phyloP scores from a whole-genome alignment of 1,140 invertebrate genomes.

The Scylla paramamosain region DNA sequence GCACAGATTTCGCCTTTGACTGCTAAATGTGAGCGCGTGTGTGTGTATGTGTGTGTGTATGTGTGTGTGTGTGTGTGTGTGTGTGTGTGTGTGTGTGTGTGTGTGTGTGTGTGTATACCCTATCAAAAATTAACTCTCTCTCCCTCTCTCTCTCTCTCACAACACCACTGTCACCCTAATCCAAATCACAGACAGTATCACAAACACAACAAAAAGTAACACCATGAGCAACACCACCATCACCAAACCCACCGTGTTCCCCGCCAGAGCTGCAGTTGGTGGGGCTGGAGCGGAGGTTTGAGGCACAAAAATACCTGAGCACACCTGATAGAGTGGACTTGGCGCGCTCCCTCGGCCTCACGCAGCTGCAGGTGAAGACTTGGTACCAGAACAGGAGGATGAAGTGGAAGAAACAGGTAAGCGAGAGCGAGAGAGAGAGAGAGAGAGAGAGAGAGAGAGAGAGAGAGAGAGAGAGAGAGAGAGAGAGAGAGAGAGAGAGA shows the following conservation, averaged over 20 bases:
- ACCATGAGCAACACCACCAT: background rate
- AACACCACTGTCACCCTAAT: too few species aligned
- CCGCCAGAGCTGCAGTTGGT: slow-evolving; percentile 62
- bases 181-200: too few species aligned
- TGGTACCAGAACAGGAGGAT: slow-evolving; percentile 73
- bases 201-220: background rate
- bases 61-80: slow-evolving; percentile 3
- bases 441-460: background rate
- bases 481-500: background rate
- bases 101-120: too few species aligned
- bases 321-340: slow-evolving; percentile 69
- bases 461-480: too few species aligned
- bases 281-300: slow-evolving; percentile 64
- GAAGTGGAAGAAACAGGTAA: slow-evolving; percentile 74
- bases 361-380: slow-evolving; percentile 70
- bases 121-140: too few species aligned
- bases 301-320: slow-evolving; percentile 71
- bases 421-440: background rate
- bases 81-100: background rate
- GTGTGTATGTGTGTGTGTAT: background rate
- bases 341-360: slow-evolving; percentile 62
- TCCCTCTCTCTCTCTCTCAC: too few species aligned
- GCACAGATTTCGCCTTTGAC: background rate
- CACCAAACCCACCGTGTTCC: background rate
- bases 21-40: background rate